phyloP scores from a whole-genome alignment of 2,113 vertebrate species.

The Leuciscus idus region DNA sequence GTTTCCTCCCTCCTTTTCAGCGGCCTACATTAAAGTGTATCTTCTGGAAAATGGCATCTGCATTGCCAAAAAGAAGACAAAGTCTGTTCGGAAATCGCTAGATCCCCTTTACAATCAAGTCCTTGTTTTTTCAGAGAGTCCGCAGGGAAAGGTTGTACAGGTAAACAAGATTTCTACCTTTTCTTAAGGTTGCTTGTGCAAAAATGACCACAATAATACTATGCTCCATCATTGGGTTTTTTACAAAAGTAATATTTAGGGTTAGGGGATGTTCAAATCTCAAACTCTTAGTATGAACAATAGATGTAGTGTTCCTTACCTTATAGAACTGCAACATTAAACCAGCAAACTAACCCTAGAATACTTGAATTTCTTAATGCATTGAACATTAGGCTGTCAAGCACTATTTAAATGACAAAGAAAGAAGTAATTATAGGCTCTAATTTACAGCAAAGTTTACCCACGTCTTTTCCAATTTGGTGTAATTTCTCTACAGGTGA shows the following conservation, averaged over 20 bases:
- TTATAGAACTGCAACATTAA: background rate
- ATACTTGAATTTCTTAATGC: background rate
- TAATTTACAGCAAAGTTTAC: background rate
- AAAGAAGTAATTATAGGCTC: background rate
- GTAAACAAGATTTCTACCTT: conserved; percentile 64
- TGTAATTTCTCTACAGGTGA: background rate
- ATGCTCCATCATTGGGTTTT: background rate
- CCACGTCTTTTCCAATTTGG: background rate
- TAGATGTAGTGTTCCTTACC: background rate
- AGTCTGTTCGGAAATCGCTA: conserved; percentile 92
- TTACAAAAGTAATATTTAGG: background rate
- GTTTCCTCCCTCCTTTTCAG: conserved; percentile 68
- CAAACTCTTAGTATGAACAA: background rate
- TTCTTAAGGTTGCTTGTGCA: background rate
- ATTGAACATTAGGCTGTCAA: background rate
- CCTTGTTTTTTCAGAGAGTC: conserved; percentile 92
- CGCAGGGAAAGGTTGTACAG: conserved; percentile 98
- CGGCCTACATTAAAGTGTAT: conserved; percentile 98
- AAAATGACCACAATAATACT: background rate
- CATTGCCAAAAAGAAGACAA: conserved; percentile 98
- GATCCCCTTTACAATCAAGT: conserved; percentile 98
- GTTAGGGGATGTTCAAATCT: background rate
- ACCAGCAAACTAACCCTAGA: background rate
- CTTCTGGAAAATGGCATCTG: conserved; percentile 93
- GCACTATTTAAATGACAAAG: background rate